These are phyloP conservation scores for Thymallus thymallus DNA, from an alignment of 2,113 vertebrate genomes.

Conservation along the genomic window DNA sequence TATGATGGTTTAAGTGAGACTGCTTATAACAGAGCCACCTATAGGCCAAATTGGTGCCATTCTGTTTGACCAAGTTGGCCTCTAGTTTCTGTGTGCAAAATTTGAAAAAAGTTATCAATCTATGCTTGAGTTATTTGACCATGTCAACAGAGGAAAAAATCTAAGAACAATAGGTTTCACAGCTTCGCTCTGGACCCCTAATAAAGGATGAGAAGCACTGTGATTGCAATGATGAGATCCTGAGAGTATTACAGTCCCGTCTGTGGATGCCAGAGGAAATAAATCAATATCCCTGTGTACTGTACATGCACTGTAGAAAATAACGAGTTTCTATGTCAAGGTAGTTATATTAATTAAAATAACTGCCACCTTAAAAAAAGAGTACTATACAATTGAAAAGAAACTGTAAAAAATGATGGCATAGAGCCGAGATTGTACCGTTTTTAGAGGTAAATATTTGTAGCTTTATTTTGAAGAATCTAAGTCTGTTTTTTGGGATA, in stretches of 20 bases:
- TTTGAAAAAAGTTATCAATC: too few species aligned
- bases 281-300: not conserved
- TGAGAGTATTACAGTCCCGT: not conserved
- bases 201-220: too few species aligned
- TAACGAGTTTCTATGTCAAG: slow-evolving; percentile 13
- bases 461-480: slow-evolving; percentile 8
- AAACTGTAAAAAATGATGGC: slow-evolving; percentile 16
- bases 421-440: slow-evolving; percentile 10
- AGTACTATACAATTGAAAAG: slow-evolving; percentile 22
- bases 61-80: too few species aligned
- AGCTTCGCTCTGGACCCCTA: not conserved
- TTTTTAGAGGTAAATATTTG: slow-evolving; percentile 23
- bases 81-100: too few species aligned
- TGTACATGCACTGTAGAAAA: not conserved
- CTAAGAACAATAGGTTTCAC: not conserved
- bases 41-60: too few species aligned
- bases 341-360: not conserved
- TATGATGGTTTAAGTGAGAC: too few species aligned
- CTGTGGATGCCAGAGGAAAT: not conserved
- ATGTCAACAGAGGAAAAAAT: too few species aligned
- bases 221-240: too few species aligned
- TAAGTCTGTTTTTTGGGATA: slow-evolving; percentile 19
- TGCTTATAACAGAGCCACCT: too few species aligned
- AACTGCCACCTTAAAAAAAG: slow-evolving; percentile 6
- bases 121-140: too few species aligned